Evolutionary conservation across 2,888 invertebrate species (phyloP).

Genomic region (Coleophora deauratella): DNA sequence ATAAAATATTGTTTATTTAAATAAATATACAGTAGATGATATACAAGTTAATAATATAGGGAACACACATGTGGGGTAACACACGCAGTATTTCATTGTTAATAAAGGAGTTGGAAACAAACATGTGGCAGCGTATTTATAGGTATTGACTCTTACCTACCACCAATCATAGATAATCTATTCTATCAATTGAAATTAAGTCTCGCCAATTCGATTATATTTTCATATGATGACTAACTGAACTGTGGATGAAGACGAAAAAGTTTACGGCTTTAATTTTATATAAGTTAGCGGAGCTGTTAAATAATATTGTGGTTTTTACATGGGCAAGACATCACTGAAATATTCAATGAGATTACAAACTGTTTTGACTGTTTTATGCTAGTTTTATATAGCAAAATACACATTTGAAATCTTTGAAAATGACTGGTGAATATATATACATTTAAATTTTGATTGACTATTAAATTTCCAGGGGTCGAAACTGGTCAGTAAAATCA

Average conservation of each 20-base stretch:
- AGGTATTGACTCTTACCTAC: conserved; percentile 15
- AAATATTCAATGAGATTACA: neutral
- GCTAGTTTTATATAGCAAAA: neutral
- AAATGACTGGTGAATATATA: no score
- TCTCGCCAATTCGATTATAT: conserved; percentile 6
- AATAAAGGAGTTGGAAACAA: conserved; percentile 42
- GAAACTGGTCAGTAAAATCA: no score
- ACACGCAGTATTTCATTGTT: conserved; percentile 43
- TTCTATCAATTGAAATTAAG: conserved; percentile 4
- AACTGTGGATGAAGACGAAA: conserved; percentile 1
- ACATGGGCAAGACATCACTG: no score
- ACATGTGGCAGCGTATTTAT: conserved; percentile 68
- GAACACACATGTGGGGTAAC: conserved; percentile 30
- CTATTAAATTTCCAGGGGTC: no score
- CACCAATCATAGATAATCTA: conserved; percentile 1
- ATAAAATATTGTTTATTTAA: neutral
- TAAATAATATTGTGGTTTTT: no score
- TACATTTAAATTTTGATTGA: no score
- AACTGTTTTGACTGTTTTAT: conserved; percentile 6
- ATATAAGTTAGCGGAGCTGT: no score
- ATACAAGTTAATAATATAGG: conserved; percentile 21
- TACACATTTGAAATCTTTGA: no score
- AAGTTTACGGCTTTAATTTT: no score
- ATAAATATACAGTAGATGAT: conserved; percentile 13
- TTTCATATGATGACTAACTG: conserved; percentile 5